Conservation (phyloP, 2,797 vertebrate genomes). For the Pipistrellus nathusii region DNA sequence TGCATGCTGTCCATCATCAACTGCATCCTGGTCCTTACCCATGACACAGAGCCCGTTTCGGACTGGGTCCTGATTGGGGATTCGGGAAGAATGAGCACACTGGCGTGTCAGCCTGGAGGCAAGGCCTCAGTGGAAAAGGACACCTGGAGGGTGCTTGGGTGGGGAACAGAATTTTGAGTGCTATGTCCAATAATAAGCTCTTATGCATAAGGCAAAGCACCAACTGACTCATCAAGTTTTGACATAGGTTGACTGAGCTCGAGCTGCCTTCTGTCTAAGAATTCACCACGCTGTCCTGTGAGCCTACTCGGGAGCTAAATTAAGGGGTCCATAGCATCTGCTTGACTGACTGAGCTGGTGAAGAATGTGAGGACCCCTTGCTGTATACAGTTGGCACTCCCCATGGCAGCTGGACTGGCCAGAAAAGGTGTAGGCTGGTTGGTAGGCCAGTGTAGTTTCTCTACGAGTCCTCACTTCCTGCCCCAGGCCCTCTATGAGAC, state of each 20-base stretch:
- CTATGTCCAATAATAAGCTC: not conserved
- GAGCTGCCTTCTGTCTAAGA: not conserved
- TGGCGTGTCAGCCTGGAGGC: not conserved
- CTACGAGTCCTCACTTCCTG: not conserved
- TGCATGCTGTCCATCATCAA: fast-evolving
- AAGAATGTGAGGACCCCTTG: not conserved
- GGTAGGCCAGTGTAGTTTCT: not conserved
- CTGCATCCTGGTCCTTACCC: not conserved
- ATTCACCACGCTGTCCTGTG: not conserved
- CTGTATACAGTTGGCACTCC: not conserved
- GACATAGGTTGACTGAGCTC: not conserved
- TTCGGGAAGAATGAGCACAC: not conserved
- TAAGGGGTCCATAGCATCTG: not conserved
- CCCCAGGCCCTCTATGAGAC: not conserved
- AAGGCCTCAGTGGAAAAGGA: not conserved
- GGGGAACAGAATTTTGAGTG: not conserved
- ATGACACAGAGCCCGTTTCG: not conserved
- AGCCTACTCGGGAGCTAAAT: not conserved
- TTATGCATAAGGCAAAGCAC: not conserved
- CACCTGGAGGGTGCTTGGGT: no score
- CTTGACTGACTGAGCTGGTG: not conserved
- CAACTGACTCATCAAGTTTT: not conserved
- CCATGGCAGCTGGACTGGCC: not conserved
- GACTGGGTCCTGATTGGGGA: not conserved
- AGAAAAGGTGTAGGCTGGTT: not conserved